Evolutionary conservation across 2,888 invertebrate species (phyloP).

Genomic region (Orthonevra nobilis): DNA sequence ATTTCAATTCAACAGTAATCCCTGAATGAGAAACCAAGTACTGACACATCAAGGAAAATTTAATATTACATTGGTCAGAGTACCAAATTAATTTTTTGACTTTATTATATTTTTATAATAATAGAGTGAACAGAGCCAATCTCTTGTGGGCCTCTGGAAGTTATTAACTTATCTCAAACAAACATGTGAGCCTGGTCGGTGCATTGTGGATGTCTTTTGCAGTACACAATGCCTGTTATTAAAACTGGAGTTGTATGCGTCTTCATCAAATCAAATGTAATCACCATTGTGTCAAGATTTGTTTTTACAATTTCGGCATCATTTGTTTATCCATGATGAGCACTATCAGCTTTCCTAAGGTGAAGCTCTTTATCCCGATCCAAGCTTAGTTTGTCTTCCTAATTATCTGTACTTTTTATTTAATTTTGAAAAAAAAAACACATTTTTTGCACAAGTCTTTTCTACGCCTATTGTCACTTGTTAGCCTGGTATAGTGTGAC

Average conservation of each 20-base stretch:
- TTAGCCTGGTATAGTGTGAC: neutral
- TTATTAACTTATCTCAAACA: neutral
- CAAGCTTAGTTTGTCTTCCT: too few relatives aligned
- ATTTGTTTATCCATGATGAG: neutral
- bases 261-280: slow-evolving; percentile 3
- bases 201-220: neutral
- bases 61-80: neutral
- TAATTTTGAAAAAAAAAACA: neutral
- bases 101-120: slow-evolving; percentile 7
- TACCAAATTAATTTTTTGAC: neutral
- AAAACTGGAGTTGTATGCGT: neutral
- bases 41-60: neutral
- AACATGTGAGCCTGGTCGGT: neutral
- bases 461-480: neutral
- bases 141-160: neutral
- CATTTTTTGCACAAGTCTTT: neutral
- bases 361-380: neutral
- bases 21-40: neutral
- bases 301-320: neutral
- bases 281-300: too few relatives aligned
- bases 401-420: neutral
- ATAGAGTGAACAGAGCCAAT: neutral
- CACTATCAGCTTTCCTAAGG: neutral
- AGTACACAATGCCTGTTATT: neutral
- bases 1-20: neutral